These are phyloP conservation scores for Nannoperca australis DNA, from an alignment of 2,797 vertebrate species.

Conservation along the genomic window DNA sequence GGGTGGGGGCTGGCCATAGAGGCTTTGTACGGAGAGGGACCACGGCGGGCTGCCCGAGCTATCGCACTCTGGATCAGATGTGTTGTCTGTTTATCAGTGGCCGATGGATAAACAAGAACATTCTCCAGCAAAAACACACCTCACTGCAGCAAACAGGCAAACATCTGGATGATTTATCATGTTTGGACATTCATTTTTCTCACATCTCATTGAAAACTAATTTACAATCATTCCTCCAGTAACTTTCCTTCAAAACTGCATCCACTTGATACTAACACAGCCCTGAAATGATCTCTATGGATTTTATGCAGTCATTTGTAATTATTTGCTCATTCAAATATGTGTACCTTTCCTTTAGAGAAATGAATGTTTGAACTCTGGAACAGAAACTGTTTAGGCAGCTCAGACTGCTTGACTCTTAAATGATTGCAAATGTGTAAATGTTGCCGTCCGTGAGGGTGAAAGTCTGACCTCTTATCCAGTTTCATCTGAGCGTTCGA, in stretches of 20 bases:
- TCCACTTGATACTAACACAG: background rate
- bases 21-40: slow-evolving; percentile 70
- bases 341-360: background rate
- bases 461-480: background rate
- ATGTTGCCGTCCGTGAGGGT: background rate
- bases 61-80: slow-evolving; percentile 57
- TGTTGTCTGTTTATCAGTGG: slow-evolving; percentile 44
- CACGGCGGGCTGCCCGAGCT: slow-evolving; percentile 54
- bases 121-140: slow-evolving; percentile 27
- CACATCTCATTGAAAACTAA: background rate
- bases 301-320: too few species aligned
- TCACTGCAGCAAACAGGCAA: slow-evolving; percentile 1
- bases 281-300: background rate
- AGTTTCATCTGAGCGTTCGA: background rate
- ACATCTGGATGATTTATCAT: background rate
- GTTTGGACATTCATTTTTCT: slow-evolving; percentile 11
- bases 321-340: background rate
- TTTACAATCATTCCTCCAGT: background rate
- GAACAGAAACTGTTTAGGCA: background rate
- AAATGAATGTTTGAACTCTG: background rate
- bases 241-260: background rate
- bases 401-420: background rate
- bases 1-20: slow-evolving; percentile 66
- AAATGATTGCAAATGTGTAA: background rate
- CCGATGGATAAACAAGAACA: slow-evolving; percentile 52